These are phyloP conservation scores for Oncorhynchus nerka DNA, from an alignment of 2,113 vertebrate species.

Conservation along the genomic window DNA sequence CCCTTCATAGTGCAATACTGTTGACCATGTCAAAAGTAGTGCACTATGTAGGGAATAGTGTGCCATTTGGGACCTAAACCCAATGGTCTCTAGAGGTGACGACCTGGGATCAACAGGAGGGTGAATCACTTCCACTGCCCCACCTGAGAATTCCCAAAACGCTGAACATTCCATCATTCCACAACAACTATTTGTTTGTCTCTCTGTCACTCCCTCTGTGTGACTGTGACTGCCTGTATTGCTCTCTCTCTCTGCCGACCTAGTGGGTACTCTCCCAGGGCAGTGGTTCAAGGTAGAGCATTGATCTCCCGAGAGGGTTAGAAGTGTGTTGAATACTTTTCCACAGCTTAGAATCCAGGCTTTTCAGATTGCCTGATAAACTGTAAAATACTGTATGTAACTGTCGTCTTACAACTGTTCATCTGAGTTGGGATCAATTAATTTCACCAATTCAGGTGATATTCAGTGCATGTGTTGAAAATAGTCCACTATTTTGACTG, in stretches of 20 bases:
- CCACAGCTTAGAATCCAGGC: neutral
- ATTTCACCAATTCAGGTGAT: neutral
- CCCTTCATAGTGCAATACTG: too few relatives aligned
- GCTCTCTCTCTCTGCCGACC: neutral
- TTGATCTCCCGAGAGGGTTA: neutral
- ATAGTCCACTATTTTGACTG: too few relatives aligned
- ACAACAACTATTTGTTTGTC: neutral
- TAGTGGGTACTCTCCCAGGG: neutral
- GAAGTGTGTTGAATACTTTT: neutral
- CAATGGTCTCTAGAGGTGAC: too few relatives aligned
- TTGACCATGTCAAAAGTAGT: too few relatives aligned
- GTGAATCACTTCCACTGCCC: slow-evolving; percentile 3
- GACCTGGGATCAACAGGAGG: neutral
- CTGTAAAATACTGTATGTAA: neutral
- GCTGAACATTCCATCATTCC: slow-evolving; percentile 41
- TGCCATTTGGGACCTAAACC: too few relatives aligned
- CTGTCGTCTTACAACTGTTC: neutral
- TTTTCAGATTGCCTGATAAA: neutral
- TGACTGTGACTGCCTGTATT: too few relatives aligned
- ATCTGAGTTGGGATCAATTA: neutral
- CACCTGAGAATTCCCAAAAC: slow-evolving; percentile 27
- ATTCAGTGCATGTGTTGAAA: too few relatives aligned
- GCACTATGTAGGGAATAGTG: too few relatives aligned
- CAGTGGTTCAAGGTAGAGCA: neutral
- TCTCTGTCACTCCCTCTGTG: neutral